Base-by-base conservation (phyloP, 2,113 vertebrate genomes). In the Pterocles burchelli region DNA sequence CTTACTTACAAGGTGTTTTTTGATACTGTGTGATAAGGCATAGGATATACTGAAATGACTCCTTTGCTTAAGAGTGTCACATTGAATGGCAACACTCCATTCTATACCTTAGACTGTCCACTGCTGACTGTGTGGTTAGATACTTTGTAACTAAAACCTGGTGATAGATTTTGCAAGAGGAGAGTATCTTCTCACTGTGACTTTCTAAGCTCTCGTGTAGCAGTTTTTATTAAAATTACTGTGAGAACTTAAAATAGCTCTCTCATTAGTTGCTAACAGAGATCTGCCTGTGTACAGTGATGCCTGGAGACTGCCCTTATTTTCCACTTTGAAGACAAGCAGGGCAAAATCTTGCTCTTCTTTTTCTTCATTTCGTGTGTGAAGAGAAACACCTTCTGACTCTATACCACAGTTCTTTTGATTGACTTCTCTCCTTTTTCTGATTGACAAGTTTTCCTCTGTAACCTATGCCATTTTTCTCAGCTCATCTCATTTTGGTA, bases 401-500 rank as follows among this genome's bases (percentile, higher is more conserved):
- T 94, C 48, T 24, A 3, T 45, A 34, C 13, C 18, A 9, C 0
- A 0, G 33, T 41, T 58, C 51, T 78, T 85, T 77, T 95, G 89
- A 94, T 78, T 77, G 90, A 95, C 43, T 88, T 24, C 51, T 63
- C 70, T 93, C 22, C 81, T 82, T 85, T 52, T 29, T 34, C 46
- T 87, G 93, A 92, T 36, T 93, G 93, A 84, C 93, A 88, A 59
- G 58, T 93, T 92, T 94, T 88, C 49, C 90, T 88, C 67, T 58
- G 36, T 76, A 93, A 86, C 74, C 77, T n/a, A 7, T 87, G 85
- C 81, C 45, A 26, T 83, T 81, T 91, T 93, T 63, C 51, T 38
- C 75, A 90, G 63, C 78, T 92, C 38, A 48, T 89, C 90, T 86
- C 74, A 46, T 65, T 94, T 94, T 61, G 83, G 57, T 85, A 91